phyloP scores from a whole-genome alignment of 2,888 invertebrate species.

The Nomada ruficornis region DNA sequence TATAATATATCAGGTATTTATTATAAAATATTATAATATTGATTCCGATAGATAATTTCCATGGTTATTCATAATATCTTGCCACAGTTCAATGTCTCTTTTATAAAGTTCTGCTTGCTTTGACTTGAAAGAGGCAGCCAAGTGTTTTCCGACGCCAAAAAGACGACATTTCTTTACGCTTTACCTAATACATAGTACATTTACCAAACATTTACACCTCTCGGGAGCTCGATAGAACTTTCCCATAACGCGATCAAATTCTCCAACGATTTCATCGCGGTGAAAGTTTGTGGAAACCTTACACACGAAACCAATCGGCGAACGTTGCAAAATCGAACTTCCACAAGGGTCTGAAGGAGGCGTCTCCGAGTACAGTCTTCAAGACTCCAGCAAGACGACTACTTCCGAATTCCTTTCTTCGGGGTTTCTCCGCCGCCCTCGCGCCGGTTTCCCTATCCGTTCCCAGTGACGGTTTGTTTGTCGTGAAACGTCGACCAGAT shows the following conservation, averaged over 20 bases:
- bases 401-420: slow-evolving; percentile 2
- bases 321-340: slow-evolving; percentile 30
- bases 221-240: slow-evolving; percentile 4
- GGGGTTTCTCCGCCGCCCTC: slow-evolving; percentile 1
- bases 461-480: slow-evolving; percentile 62
- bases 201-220: not conserved
- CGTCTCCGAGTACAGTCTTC: not conserved
- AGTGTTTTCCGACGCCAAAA: too few species aligned
- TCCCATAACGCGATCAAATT: slow-evolving; percentile 40
- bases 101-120: too few species aligned
- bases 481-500: slow-evolving; percentile 54
- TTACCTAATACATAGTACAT: not conserved
- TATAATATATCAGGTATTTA: too few species aligned
- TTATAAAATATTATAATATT: too few species aligned
- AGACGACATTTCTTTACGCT: too few species aligned
- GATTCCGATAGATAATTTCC: too few species aligned
- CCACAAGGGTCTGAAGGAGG: slow-evolving; percentile 51
- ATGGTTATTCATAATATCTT: too few species aligned
- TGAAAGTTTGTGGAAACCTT: slow-evolving; percentile 46
- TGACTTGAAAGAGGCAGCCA: too few species aligned
- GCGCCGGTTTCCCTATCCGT: not conserved
- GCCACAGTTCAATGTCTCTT: too few species aligned
- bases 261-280: slow-evolving; percentile 30
- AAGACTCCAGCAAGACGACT: slow-evolving; percentile 6
- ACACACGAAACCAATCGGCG: slow-evolving; percentile 52